Evolutionary conservation across 2,113 vertebrate species (phyloP), one percentile per base, ranked within the genome.

Genomic region (Lonchura striata): DNA sequence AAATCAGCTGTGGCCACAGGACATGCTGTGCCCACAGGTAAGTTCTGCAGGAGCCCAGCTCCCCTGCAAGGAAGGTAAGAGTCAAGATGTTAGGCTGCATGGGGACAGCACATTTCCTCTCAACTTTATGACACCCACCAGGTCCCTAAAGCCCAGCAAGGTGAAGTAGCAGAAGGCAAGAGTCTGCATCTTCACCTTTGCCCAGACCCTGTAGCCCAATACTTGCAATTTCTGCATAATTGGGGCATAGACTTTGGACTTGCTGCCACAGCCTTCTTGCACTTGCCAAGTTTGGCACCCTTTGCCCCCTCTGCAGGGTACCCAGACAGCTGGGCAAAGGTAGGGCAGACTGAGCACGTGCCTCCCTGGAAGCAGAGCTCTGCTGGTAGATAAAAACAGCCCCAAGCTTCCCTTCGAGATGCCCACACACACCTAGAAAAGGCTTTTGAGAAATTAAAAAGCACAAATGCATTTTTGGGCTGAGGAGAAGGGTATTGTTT

Each of bases 401-500:
- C 22, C 12, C 11, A 52, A 70, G 21, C 56, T 74, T 83, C 35
- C 39, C 44, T 42, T 44, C 0, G 0, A 74, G 25, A 75, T 74
- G 31, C 33, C 63, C 25, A 60, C n/a, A 77, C 22, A 3, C 23
- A 33, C 20, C 23, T 65, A 66, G 39, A 53, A 89, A 91, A 93
- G n/a, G 37, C 19, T 74, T 70, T 46, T 14, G 22, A 91, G 35
- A 70, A 66, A 70, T 69, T 63, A 85, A 79, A 75, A 90, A 87
- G 31, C 16, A 57, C 50, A 86, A 74, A 53, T 15, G 3, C 13
- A n/a, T 50, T 39, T 17, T 77, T 33, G 7, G 7, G 25, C 25
- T 84, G 42, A 87, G 25, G 30, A 84, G 12, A 69, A 91, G 42
- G 25, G 19, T 2, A 9, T 66, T 47, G 35, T 44, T 93, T 94